phyloP scores from a whole-genome alignment of 2,113 vertebrate species.

The Notothenia rossii region DNA sequence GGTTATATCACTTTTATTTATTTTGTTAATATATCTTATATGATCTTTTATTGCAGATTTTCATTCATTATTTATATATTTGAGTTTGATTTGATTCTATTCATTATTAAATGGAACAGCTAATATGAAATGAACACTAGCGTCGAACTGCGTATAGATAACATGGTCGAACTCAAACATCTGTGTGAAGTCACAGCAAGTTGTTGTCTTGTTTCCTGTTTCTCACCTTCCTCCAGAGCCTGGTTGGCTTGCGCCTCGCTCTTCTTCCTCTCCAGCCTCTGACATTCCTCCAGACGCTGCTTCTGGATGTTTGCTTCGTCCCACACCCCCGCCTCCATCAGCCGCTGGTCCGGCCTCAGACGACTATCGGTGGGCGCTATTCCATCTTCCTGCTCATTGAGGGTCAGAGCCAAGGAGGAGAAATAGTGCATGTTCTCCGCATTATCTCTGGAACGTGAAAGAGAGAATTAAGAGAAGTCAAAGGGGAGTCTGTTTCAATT shows the following conservation, averaged over 20 bases:
- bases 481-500: neutral
- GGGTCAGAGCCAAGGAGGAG: conserved; percentile 93
- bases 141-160: no score
- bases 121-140: no score
- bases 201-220: neutral
- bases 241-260: conserved; percentile 85
- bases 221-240: conserved; percentile 88
- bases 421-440: conserved; percentile 98
- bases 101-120: no score
- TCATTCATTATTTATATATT: no score
- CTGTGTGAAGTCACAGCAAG: neutral
- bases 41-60: no score
- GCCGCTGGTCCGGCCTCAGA: conserved; percentile 91
- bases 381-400: conserved; percentile 90
- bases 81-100: no score
- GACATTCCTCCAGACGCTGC: conserved; percentile 92
- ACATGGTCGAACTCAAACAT: neutral
- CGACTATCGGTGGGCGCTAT: conserved; percentile 93
- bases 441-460: conserved; percentile 85
- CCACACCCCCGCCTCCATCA: conserved; percentile 96
- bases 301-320: conserved; percentile 94
- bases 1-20: no score
- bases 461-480: neutral
- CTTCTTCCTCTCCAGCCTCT: conserved; percentile 87
- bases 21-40: no score